Evolutionary conservation across 2,888 invertebrate genomes (phyloP), one percentile per base, ranked within the genome.

Genomic region (Drosophila kokeensis): DNA sequence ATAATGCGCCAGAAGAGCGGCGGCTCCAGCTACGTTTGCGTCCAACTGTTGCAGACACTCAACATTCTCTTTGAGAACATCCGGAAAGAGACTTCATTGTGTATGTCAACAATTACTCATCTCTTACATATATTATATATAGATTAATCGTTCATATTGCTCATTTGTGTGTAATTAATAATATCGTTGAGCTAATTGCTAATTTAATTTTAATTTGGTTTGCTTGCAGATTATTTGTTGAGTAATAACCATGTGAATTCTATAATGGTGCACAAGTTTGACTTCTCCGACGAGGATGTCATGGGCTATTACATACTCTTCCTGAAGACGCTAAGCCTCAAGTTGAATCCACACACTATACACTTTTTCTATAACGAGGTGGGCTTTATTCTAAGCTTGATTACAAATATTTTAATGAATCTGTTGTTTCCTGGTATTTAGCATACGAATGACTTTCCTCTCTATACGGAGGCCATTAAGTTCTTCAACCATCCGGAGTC

Each of bases 231-330:
- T 96, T 99, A 99, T 93, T 94, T 99, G 65, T 94, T 99, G 66
- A 99, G 99, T 91, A 99, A 99, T 94, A 99, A 99, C 93, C 99
- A 99, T 94, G 99, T 99, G 45, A 99, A 99, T 94, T 98, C 98
- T 57, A 99, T 99, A 92, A 99, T 99, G 92, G 98, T 99, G 63
- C 99, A 99, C 94, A 99, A 99, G 94, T 99, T 99, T 94, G 99
- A 99, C 94, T 99, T 99, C 92, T 98, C 98, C 4, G 99, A 99
- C 93, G 99, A 99, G 94, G 99, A 99, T 94, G 99, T 99, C 55
- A 99, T 99, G 98, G 99, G 99, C 2, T 99, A 99, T 93, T 99
- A 99, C 93, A 99, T 99, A 92, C 98, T 99, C 58, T 99, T 99
- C 93, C 94, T 99, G 82, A 99, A 99, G 94, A 99, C 99, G 0